Base-by-base conservation (phyloP, 2,113 vertebrate genomes). In the Echinops telfairi region DNA sequence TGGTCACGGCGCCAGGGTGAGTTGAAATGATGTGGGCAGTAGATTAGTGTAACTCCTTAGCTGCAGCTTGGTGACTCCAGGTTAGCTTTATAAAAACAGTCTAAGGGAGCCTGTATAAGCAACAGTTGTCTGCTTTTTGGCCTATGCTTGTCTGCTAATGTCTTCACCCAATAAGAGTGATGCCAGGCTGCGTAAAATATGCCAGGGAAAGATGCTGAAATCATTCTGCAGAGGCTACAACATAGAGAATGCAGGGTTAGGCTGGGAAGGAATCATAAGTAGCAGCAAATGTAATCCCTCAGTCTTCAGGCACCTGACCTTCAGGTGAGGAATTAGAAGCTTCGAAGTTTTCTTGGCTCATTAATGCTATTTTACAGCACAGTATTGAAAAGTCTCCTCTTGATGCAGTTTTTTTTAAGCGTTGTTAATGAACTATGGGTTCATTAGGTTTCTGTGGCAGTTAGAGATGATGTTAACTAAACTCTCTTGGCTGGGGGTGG, bases 61-160 rank as follows among this genome's bases (percentile, higher is more conserved):
- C 3, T 23, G 83, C 33, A 90, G 58, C 80, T 78, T 31, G 29
- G 15, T 73, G 76, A 29, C 47, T 38, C 80, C 81, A 75, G 79
- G 53, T 78, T 75, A 84, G 79, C 8, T 93, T 73, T 68, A 58
- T 20, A 60, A 83, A 82, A 60, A 86, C 60, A 79, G 33, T 66
- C 31, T 64, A n/a, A 14, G 40, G 73, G 25, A 89, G 27, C 33
- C 33, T 1, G 1, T 16, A 3, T 43, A 11, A 82, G 83, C 90
- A 77, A 17, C 11, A 16, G 47, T 36, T 36, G 27, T n/a, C 38
- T 62, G 57, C 38, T 38, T 91, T 88, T 64, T 20, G 62, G 22
- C 27, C 36, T 43, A 66, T 82, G 6, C 27, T 31, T 22, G 36
- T 11, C 19, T 92, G 57, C 79, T 64, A 20, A 22, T 38, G 57